Conservation (phyloP, 2,797 vertebrate species). For the Argyrosomus regius region DNA sequence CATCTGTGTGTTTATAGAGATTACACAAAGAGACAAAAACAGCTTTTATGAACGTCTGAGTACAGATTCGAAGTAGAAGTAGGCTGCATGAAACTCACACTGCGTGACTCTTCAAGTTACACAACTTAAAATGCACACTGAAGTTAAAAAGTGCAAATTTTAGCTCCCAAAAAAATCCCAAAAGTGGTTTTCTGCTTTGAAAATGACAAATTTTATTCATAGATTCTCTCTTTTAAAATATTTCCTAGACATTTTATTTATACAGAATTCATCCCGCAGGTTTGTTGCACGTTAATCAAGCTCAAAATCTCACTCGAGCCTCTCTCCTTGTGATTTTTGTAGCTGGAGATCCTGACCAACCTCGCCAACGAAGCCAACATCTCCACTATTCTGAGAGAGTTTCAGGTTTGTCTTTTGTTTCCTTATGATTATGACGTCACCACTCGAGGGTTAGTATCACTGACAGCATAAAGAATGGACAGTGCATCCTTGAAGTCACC, state of each 20-base stretch:
- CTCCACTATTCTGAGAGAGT: conserved; percentile 95
- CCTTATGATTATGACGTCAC: not conserved
- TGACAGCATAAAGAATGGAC: too few relatives aligned
- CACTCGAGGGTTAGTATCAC: not conserved
- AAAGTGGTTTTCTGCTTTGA: too few relatives aligned
- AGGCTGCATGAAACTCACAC: not conserved
- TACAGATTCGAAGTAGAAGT: not conserved
- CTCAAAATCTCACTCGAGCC: not conserved
- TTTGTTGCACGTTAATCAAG: not conserved
- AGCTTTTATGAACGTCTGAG: not conserved
- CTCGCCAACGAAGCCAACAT: conserved; percentile 97
- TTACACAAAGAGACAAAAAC: too few relatives aligned
- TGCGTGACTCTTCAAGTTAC: too few relatives aligned
- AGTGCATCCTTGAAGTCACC: too few relatives aligned
- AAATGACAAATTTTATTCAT: too few relatives aligned
- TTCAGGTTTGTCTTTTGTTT: conserved; percentile 89
- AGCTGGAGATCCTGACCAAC: conserved; percentile 98
- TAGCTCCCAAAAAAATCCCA: too few relatives aligned
- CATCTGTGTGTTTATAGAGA: too few relatives aligned
- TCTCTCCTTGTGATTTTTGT: conserved; percentile 26
- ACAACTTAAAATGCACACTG: too few relatives aligned
- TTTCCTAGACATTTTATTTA: too few relatives aligned
- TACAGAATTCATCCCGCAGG: too few relatives aligned
- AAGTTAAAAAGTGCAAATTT: too few relatives aligned
- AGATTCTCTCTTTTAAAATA: not conserved